Conservation (phyloP, 2,888 invertebrate species). For the Folsomia manolachei region DNA sequence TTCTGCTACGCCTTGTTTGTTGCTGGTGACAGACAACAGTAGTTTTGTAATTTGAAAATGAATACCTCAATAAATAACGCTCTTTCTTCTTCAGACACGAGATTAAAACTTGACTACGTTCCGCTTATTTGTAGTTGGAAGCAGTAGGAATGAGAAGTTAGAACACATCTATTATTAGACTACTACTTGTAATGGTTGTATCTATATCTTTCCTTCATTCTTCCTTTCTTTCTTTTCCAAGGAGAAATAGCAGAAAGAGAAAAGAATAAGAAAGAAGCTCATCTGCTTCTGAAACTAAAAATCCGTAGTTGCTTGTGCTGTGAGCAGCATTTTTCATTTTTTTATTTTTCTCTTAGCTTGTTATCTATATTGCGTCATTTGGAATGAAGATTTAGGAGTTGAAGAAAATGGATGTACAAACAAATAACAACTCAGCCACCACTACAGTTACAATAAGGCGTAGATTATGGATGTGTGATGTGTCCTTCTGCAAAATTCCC, state of each 20-base stretch:
- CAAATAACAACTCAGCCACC: not conserved
- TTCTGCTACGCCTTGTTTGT: not conserved
- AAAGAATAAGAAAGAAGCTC: not conserved
- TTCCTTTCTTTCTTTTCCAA: no score
- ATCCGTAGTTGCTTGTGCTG: not conserved
- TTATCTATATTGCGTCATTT: slow-evolving; percentile 24
- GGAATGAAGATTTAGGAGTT: slow-evolving; percentile 22
- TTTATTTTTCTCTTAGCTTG: slow-evolving; percentile 20
- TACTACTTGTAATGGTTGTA: not conserved
- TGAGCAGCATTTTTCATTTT: slow-evolving; percentile 17
- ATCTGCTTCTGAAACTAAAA: not conserved
- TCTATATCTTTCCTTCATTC: no score
- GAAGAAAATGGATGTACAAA: slow-evolving; percentile 7
- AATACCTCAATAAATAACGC: slow-evolving; percentile 24
- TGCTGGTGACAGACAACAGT: slow-evolving; percentile 22
- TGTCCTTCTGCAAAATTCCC: slow-evolving; percentile 18
- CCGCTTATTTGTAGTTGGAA: not conserved
- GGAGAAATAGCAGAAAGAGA: no score
- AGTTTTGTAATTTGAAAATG: slow-evolving; percentile 25
- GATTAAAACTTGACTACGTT: slow-evolving; percentile 20
- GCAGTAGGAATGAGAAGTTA: not conserved
- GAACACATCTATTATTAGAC: not conserved
- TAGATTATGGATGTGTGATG: not conserved
- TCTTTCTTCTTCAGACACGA: slow-evolving; percentile 16
- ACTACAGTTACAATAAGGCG: no score